Evolutionary conservation across 2,113 vertebrate genomes (phyloP).

Genomic region (rat (Rattus norvegicus)): DNA sequence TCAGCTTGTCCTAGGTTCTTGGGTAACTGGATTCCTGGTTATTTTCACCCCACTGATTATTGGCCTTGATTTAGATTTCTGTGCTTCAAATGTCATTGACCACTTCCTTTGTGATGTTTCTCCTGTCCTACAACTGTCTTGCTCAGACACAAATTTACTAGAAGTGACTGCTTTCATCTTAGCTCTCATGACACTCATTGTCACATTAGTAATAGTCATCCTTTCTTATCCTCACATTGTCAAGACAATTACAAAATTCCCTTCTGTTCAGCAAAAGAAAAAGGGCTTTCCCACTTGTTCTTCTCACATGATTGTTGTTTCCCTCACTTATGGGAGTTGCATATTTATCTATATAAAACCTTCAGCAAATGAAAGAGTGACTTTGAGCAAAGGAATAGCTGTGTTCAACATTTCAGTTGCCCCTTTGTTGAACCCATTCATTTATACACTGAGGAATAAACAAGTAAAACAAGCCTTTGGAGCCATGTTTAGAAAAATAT

Average conservation of each 20-base stretch:
- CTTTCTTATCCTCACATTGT: constrained; percentile 6
- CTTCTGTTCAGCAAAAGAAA: neutral
- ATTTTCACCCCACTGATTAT: constrained; percentile 13
- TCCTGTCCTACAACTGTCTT: neutral
- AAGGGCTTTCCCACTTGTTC: constrained; percentile 48
- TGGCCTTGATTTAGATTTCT: constrained; percentile 3
- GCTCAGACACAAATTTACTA: neutral
- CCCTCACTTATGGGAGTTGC: constrained; percentile 22
- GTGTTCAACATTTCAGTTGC: neutral
- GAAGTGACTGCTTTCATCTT: neutral
- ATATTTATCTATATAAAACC: constrained; percentile 41
- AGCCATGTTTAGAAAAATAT: neutral
- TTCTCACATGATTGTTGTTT: constrained; percentile 36
- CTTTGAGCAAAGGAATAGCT: constrained; percentile 25
- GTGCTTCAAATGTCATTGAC: constrained; percentile 31
- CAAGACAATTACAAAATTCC: neutral
- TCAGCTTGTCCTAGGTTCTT: neutral
- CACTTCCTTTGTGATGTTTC: constrained; percentile 30
- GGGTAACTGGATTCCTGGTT: neutral
- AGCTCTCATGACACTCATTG: neutral
- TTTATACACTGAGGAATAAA: constrained; percentile 4
- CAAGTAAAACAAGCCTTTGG: neutral
- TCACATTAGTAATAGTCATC: neutral
- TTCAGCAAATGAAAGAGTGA: neutral
- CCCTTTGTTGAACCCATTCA: neutral